phyloP scores from a whole-genome alignment of 2,113 vertebrate species.

The Trematomus loennbergii region DNA sequence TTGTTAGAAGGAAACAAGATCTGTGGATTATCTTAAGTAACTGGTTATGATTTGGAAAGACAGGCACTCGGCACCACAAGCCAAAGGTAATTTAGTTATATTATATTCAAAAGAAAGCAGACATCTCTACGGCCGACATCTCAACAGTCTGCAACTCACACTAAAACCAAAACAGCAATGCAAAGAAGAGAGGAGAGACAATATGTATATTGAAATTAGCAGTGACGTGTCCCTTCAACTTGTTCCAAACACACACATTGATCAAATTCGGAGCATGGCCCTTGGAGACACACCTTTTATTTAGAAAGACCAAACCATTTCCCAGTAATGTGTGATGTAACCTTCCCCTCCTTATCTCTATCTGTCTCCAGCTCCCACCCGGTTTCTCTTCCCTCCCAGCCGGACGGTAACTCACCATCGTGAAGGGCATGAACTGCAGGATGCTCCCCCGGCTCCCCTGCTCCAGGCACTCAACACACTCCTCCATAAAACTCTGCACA shows the following conservation, averaged over 20 bases:
- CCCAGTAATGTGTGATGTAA: conserved; percentile 21
- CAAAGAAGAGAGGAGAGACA: no score
- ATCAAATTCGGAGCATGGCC: background rate
- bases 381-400: background rate
- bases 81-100: no score
- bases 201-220: no score
- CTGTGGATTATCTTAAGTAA: no score
- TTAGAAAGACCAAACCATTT: background rate
- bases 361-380: conserved; percentile 2
- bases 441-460: conserved; percentile 94
- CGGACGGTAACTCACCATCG: conserved; percentile 88
- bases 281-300: background rate
- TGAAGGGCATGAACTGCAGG: conserved; percentile 98
- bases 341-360: background rate
- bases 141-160: no score
- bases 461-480: conserved; percentile 95
- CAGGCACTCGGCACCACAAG: no score
- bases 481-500: conserved; percentile 98
- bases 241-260: background rate
- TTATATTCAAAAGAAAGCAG: no score
- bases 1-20: no score
- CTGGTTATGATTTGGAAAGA: no score
- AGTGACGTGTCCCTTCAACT: background rate
- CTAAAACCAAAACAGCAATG: no score
- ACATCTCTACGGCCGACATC: no score